A percentile compares a stretch with the other conserved stretches of the same genome.
phyloP scores from a whole-genome alignment of 37 sponge, comb jelly and placozoan genomes.

The Chondrosia reniformis region DNA sequence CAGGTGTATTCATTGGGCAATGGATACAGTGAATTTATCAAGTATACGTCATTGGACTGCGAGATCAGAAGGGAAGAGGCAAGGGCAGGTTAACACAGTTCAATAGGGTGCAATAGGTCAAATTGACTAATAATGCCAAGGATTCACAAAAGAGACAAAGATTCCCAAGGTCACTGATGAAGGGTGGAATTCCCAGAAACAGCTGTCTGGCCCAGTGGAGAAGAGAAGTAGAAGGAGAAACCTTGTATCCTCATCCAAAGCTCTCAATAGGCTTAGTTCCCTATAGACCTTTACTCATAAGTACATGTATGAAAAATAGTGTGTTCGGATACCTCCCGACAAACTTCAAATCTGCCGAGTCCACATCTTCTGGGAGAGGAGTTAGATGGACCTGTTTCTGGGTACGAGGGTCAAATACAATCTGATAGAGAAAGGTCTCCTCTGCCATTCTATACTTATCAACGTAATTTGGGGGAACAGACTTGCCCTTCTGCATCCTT shows the following conservation, averaged over 20 bases:
- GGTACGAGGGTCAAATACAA: slow-evolving; percentile 84
- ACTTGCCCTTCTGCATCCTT: slow-evolving; percentile 42
- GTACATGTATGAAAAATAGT: too few relatives aligned
- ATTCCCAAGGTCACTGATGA: too few relatives aligned
- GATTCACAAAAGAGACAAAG: too few relatives aligned
- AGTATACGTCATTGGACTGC: too few relatives aligned
- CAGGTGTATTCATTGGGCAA: too few relatives aligned
- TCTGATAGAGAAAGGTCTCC: slow-evolving; percentile 82
- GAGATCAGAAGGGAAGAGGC: not conserved
- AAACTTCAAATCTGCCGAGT: slow-evolving; percentile 48
- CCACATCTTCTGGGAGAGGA: slow-evolving; percentile 57
- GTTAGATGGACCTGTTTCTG: slow-evolving; percentile 66
- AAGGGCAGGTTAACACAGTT: not conserved
- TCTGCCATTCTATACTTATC: slow-evolving; percentile 71
- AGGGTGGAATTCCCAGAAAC: too few relatives aligned
- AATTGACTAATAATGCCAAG: not conserved
- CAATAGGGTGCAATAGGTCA: not conserved
- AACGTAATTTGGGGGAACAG: slow-evolving; percentile 72
- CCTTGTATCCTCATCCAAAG: too few relatives aligned
- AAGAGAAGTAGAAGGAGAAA: too few relatives aligned
- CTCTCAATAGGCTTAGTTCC: too few relatives aligned
- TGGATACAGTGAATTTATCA: too few relatives aligned
- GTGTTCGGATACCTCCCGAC: slow-evolving; percentile 89
- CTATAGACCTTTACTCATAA: too few relatives aligned
- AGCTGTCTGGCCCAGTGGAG: too few relatives aligned